Evolutionary conservation across 2,797 vertebrate genomes (phyloP).

Genomic region (Hypotaenidia philippensis): DNA sequence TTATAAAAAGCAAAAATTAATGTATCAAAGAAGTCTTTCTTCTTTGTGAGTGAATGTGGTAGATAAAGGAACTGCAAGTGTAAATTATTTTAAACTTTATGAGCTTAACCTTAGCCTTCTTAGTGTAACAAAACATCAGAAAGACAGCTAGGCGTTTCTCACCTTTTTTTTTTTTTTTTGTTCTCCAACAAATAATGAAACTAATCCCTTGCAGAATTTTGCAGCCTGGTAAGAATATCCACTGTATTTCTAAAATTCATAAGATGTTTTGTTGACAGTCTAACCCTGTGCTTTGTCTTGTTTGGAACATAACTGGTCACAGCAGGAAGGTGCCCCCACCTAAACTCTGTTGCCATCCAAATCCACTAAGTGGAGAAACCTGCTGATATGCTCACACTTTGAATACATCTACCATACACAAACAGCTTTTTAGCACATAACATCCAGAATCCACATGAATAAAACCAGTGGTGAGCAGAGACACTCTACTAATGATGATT

Average conservation of each 20-base stretch:
- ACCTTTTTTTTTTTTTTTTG: background rate
- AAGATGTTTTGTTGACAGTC: background rate
- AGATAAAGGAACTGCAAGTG: background rate
- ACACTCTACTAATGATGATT: background rate
- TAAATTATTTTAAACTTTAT: background rate
- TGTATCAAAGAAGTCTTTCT: background rate
- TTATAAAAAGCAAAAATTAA: background rate
- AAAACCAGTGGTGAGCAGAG: background rate
- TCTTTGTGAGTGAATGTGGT: background rate
- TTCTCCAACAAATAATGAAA: background rate
- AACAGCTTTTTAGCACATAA: background rate
- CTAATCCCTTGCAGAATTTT: background rate
- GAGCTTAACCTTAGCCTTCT: background rate
- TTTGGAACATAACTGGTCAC: background rate
- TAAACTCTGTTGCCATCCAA: background rate
- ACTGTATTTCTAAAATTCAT: background rate
- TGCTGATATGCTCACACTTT: background rate
- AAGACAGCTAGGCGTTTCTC: background rate
- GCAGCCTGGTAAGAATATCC: background rate
- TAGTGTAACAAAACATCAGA: background rate
- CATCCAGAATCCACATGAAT: background rate
- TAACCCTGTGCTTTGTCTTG: background rate
- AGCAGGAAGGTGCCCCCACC: background rate
- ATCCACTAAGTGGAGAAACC: background rate
- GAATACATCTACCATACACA: background rate